Evolutionary conservation across 2,888 invertebrate genomes (phyloP).

Genomic region (Meta bourneti): DNA sequence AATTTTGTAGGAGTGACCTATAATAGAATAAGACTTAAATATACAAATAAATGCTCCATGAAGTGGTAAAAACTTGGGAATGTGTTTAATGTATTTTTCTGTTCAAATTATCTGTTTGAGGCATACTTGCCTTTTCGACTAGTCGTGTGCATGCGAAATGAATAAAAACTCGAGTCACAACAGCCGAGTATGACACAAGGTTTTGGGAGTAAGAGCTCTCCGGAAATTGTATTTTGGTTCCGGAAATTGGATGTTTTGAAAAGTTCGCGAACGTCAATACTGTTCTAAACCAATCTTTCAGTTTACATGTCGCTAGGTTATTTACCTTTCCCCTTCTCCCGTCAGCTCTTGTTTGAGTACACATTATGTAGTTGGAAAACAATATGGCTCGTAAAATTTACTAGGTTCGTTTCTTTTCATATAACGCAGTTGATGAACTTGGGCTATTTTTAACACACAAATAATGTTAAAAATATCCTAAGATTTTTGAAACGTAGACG

Average conservation of each 20-base stretch:
- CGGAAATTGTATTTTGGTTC: conserved; percentile 61
- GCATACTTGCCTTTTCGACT: not conserved
- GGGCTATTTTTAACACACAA: too few relatives aligned
- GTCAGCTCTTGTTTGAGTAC: not conserved
- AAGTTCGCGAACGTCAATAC: conserved; percentile 37
- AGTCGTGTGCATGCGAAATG: not conserved
- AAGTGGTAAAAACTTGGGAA: too few relatives aligned
- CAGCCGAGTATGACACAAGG: not conserved
- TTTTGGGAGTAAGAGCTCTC: not conserved
- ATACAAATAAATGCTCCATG: too few relatives aligned
- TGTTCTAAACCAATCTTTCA: not conserved
- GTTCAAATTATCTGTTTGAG: not conserved
- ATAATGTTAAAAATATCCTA: too few relatives aligned
- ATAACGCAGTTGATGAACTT: too few relatives aligned
- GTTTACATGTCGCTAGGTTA: not conserved
- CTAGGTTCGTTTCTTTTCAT: too few relatives aligned
- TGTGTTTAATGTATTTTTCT: not conserved
- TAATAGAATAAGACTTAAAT: too few relatives aligned
- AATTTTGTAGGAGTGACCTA: too few relatives aligned
- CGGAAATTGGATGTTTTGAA: conserved; percentile 55
- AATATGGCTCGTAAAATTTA: too few relatives aligned
- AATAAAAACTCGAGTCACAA: not conserved
- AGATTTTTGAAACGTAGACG: too few relatives aligned
- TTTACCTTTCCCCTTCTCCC: not conserved
- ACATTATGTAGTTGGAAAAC: not conserved